Conservation (phyloP, 2,113 vertebrate species). For the Xiphophorus couchianus region DNA sequence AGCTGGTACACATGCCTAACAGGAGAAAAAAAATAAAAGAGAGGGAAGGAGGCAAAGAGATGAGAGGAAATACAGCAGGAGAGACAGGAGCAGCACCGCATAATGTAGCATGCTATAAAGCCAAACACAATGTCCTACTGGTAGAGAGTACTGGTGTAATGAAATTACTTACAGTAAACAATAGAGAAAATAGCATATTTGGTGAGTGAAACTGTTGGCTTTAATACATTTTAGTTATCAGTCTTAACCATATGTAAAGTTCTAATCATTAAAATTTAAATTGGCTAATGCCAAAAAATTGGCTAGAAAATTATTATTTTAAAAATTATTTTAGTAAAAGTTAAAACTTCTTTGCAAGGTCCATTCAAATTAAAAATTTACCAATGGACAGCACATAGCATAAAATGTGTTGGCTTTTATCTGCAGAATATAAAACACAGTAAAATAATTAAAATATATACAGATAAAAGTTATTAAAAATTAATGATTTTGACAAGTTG, state of each 20-base stretch:
- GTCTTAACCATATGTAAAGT: background rate
- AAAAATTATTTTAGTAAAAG: background rate
- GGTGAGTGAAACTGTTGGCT: background rate
- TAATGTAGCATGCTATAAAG: slow-evolving; percentile 25
- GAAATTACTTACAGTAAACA: slow-evolving; percentile 31
- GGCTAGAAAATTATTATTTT: background rate
- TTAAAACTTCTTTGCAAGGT: background rate
- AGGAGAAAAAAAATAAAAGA: slow-evolving; percentile 21
- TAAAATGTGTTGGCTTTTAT: background rate
- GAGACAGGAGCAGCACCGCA: slow-evolving; percentile 14
- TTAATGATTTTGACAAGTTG: too few species aligned
- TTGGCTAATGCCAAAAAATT: background rate
- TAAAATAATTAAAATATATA: background rate
- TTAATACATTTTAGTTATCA: background rate
- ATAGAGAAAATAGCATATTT: background rate
- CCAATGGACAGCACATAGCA: background rate
- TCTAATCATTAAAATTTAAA: too few species aligned
- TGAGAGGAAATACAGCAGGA: slow-evolving; percentile 29
- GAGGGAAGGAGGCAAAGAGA: slow-evolving; percentile 20
- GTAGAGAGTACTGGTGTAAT: slow-evolving; percentile 22
- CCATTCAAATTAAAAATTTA: background rate
- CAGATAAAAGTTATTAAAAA: background rate
- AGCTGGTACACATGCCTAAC: slow-evolving; percentile 59
- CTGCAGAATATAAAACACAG: background rate
- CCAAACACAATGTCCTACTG: slow-evolving; percentile 23